Evolutionary conservation across 2,888 invertebrate genomes (phyloP).

Genomic region (Conops quadrifasciatus): DNA sequence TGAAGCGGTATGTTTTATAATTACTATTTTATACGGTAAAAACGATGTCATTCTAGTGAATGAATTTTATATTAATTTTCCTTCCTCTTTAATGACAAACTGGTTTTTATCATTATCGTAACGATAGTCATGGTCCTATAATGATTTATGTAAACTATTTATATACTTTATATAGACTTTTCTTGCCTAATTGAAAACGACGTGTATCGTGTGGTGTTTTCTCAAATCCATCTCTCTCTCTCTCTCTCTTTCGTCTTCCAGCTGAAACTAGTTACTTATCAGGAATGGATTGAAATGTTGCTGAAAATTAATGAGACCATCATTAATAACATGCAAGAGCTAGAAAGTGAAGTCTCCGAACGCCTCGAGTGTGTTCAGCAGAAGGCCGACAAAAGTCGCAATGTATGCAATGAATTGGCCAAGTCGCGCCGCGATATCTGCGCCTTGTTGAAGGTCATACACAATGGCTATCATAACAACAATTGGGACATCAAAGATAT

Average conservation of each 20-base stretch:
- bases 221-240: neutral
- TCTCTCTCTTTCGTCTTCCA: slow-evolving; percentile 55
- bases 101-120: too few species aligned
- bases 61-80: too few species aligned
- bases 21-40: too few species aligned
- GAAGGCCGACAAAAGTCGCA: slow-evolving; percentile 46
- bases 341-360: slow-evolving; percentile 71
- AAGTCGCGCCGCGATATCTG: slow-evolving; percentile 59
- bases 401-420: slow-evolving; percentile 46
- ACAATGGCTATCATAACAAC: slow-evolving; percentile 61
- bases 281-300: slow-evolving; percentile 72
- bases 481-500: slow-evolving; percentile 64
- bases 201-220: too few species aligned
- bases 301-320: slow-evolving; percentile 71
- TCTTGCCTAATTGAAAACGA: too few species aligned
- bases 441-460: slow-evolving; percentile 66
- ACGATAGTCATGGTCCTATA: too few species aligned
- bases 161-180: too few species aligned
- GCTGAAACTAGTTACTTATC: slow-evolving; percentile 72
- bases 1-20: too few species aligned
- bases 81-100: too few species aligned
- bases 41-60: too few species aligned
- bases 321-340: slow-evolving; percentile 70
- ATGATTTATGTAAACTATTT: too few species aligned
- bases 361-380: slow-evolving; percentile 67